Conservation (phyloP, 2,113 vertebrate species). For the Motacilla alba region DNA sequence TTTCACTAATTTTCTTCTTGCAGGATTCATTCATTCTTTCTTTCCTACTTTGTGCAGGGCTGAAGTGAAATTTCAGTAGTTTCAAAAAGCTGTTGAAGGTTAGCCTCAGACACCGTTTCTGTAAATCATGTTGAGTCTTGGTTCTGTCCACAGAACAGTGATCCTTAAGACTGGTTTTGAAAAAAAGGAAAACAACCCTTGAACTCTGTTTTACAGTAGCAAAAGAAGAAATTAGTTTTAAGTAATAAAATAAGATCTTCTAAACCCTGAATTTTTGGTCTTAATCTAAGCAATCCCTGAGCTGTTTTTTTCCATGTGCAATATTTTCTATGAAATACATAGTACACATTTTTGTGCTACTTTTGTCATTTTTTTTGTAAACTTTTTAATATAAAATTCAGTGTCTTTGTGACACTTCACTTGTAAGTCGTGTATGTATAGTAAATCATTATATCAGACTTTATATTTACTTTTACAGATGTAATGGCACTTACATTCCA, state of each 20-base stretch:
- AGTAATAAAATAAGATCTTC: background rate
- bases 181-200: background rate
- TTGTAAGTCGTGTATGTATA: background rate
- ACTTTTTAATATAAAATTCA: background rate
- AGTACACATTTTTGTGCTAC: background rate
- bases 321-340: background rate
- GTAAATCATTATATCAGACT: background rate
- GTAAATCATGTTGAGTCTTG: background rate
- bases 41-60: background rate
- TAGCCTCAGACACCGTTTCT: background rate
- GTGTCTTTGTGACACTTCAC: background rate
- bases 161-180: background rate
- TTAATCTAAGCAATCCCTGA: conserved; percentile 10
- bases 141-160: background rate
- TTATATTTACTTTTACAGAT: background rate
- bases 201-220: background rate
- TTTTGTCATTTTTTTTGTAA: background rate
- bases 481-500: background rate
- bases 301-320: background rate
- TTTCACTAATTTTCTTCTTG: background rate
- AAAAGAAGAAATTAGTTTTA: background rate
- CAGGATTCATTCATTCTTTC: background rate
- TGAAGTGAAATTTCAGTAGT: background rate
- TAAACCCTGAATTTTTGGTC: background rate
- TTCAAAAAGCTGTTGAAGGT: background rate